phyloP scores from a whole-genome alignment of 2,113 vertebrate genomes.

The Nothocercus julius region DNA sequence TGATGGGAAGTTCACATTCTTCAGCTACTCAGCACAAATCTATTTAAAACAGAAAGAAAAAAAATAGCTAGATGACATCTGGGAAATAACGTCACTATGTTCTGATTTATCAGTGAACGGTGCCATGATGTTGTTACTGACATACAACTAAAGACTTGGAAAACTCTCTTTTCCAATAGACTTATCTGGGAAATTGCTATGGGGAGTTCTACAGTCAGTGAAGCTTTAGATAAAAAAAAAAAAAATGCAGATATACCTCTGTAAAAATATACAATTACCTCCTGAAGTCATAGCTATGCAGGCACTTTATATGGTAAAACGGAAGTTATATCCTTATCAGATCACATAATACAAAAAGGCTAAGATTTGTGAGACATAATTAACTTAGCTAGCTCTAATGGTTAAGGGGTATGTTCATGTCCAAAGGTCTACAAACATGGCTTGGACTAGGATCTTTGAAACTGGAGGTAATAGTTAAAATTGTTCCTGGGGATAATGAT shows the following conservation, averaged over 20 bases:
- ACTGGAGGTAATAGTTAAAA: not conserved
- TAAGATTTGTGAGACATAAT: rapidly evolving
- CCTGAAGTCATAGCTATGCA: not conserved
- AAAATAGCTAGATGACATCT: not conserved
- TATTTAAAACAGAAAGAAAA: not conserved
- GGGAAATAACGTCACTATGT: not conserved
- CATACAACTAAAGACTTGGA: not conserved
- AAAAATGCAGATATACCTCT: not conserved
- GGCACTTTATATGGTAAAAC: not conserved
- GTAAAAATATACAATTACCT: not conserved
- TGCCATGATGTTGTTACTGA: not conserved
- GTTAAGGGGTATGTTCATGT: not conserved
- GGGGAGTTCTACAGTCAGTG: not conserved
- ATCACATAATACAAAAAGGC: not conserved
- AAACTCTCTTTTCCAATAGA: not conserved
- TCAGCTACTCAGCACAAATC: not conserved
- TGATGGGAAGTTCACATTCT: not conserved
- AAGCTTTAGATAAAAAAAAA: not conserved
- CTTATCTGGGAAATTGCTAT: not conserved
- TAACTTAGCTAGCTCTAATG: not conserved
- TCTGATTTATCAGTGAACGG: not conserved
- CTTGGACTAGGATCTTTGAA: not conserved
- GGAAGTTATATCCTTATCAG: not conserved
- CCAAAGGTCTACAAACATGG: not conserved
- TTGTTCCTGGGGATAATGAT: not conserved